Evolutionary conservation across 1,140 invertebrate species (phyloP).

Genomic region (Apis laboriosa): DNA sequence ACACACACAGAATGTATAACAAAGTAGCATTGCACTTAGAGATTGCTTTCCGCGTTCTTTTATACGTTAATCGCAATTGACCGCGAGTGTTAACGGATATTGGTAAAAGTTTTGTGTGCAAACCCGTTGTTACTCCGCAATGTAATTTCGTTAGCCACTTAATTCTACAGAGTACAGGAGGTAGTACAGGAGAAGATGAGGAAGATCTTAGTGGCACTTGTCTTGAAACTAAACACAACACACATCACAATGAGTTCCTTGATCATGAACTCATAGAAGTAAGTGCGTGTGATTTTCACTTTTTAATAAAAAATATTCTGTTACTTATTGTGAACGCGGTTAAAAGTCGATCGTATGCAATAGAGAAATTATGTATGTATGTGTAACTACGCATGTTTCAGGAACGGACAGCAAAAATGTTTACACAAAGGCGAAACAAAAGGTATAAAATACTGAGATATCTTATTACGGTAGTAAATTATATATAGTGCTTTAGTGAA

Average conservation of each 20-base stretch:
- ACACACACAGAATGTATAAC: constrained; percentile 21
- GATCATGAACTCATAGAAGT: constrained; percentile 75
- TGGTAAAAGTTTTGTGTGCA: constrained; percentile 46
- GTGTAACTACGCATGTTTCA: constrained; percentile 63
- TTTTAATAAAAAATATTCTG: neutral
- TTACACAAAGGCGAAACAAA: constrained; percentile 75
- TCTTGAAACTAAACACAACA: constrained; percentile 80
- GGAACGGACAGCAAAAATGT: constrained; percentile 72
- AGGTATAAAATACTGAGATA: constrained; percentile 65
- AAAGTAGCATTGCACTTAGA: constrained; percentile 41
- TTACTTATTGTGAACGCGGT: constrained; percentile 1
- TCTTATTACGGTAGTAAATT: constrained; percentile 47
- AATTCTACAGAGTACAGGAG: constrained; percentile 83
- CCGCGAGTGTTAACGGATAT: constrained; percentile 37
- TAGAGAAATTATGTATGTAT: constrained; percentile 19
- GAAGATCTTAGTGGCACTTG: constrained; percentile 77
- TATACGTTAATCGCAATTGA: neutral
- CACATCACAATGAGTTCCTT: constrained; percentile 82
- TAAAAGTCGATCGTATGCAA: neutral
- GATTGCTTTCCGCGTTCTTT: constrained; percentile 3
- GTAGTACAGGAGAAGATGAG: constrained; percentile 85
- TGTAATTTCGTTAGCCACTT: constrained; percentile 54
- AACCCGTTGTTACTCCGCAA: constrained; percentile 42
- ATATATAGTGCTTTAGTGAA: constrained; percentile 45
- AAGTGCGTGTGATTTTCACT: constrained; percentile 61